Evolutionary conservation across 1,140 invertebrate genomes (phyloP), one percentile per base, ranked within the genome.

Genomic region (Macrobrachium rosenbergii): DNA sequence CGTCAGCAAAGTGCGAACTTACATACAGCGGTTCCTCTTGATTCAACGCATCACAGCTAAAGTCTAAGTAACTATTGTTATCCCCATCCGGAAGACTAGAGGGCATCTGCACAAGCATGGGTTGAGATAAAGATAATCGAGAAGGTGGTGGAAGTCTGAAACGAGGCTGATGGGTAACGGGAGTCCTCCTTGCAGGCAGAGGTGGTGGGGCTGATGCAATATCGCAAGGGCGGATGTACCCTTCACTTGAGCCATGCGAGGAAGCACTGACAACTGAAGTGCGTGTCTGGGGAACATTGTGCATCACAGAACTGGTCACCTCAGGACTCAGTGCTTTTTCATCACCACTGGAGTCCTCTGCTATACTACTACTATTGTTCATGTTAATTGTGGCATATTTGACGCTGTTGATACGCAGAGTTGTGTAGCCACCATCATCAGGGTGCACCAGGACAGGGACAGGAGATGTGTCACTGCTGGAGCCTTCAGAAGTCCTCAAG

Each of bases 1-100:
- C 96, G 91, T 97, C 94, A 58, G 93, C 92, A 80, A 94, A 93
- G 59, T 91, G 90, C 23, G 87, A 89, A 63, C 89, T 89, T 6
- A 89, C 87, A 64, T 89, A 89, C 60, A 69, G 90, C 88, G 82
- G 89, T 67, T 89, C 88, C 52, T 90, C 88, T 19, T 87, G 83
- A 14, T 81, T 81, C 23, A 84, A 69, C 45, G 85, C 73, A 81
- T 84, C 87, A 60, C 76, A 75, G 67, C 64, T 85, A 16, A 83
- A 85, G 62, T 88, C 89, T 43, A 90, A 63, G 60, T 88, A 86
- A 63, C 81, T 89, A 84, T 90, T 83, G 82, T 83, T 73, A 80
- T 86, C 90, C 72, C 76, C 80, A 88, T 87, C 82, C 28, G 82
- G 73, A 45, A 86, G 63, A 72, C 52, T 63, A 73, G 85, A 76